Conservation (phyloP, 2,113 vertebrate genomes). For the Natator depressus region DNA sequence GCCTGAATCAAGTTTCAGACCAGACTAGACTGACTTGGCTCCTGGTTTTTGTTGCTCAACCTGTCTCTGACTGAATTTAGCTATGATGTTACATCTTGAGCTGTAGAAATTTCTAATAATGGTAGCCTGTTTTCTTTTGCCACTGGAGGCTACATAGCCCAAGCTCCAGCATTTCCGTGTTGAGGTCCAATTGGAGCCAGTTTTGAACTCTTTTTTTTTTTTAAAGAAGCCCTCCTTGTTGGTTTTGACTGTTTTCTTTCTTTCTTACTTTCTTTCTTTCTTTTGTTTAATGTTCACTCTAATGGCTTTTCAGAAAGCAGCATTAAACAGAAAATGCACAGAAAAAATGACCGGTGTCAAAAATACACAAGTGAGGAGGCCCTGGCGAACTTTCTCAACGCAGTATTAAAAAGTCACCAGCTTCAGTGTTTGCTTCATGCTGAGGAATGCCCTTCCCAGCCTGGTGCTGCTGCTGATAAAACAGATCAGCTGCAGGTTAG, state of each 20-base stretch:
- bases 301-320: conserved; percentile 45
- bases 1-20: conserved; percentile 87
- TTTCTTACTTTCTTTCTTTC: neutral
- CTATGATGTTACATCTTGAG: conserved; percentile 84
- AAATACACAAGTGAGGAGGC: neutral
- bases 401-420: neutral
- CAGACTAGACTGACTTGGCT: conserved; percentile 84
- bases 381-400: neutral
- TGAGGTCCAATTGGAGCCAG: conserved; percentile 64
- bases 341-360: neutral
- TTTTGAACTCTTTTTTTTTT: conserved; percentile 33
- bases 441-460: neutral
- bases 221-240: conserved; percentile 68
- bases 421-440: neutral
- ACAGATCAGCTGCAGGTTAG: neutral
- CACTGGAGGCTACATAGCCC: conserved; percentile 66
- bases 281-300: conserved; percentile 24
- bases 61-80: conserved; percentile 84
- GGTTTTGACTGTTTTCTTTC: conserved; percentile 63
- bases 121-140: conserved; percentile 81
- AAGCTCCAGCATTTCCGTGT: conserved; percentile 73
- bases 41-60: conserved; percentile 86
- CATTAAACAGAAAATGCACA: conserved; percentile 38
- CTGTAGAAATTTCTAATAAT: conserved; percentile 81
- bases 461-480: neutral